Conservation (phyloP, 1,140 invertebrate genomes). For the Hypsibius dujardini region DNA sequence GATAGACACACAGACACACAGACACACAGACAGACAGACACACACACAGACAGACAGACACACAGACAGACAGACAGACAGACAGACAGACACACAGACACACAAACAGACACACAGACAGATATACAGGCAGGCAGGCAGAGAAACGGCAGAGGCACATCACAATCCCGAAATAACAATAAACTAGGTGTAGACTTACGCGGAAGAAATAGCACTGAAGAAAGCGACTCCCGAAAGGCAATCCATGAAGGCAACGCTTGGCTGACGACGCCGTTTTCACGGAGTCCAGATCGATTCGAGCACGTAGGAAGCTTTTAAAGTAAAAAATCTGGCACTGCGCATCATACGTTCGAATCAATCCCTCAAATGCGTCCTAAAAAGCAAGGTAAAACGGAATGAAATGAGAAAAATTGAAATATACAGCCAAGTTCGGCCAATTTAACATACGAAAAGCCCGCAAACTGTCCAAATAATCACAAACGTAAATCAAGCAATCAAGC, state of each 20-base stretch:
- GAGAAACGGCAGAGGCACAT: not conserved
- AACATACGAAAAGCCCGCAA: conserved; percentile 1
- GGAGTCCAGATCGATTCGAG: conserved; percentile 67
- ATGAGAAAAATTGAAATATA: not conserved
- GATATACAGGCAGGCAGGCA: too few species aligned
- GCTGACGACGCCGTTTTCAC: conserved; percentile 60
- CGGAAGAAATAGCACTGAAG: conserved; percentile 89
- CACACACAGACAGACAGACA: too few species aligned
- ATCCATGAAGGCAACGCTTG: conserved; percentile 66
- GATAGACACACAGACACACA: too few species aligned
- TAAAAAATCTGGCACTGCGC: conserved; percentile 65
- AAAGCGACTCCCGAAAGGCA: conserved; percentile 52
- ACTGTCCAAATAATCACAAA: conserved; percentile 2
- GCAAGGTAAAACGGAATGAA: not conserved
- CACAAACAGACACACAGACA: not conserved
- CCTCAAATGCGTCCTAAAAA: conserved; percentile 55
- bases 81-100: not conserved
- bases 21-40: too few species aligned
- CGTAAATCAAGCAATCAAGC: not conserved
- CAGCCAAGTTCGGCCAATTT: not conserved
- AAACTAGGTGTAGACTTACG: conserved; percentile 29
- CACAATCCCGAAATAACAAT: not conserved
- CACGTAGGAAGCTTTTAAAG: conserved; percentile 72
- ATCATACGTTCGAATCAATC: conserved; percentile 60
- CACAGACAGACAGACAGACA: too few species aligned